A percentile compares a stretch with the other conserved stretches of the same genome.
Evolutionary conservation across 1,140 invertebrate genomes (phyloP).

Genomic region (Aphidius ervi): DNA sequence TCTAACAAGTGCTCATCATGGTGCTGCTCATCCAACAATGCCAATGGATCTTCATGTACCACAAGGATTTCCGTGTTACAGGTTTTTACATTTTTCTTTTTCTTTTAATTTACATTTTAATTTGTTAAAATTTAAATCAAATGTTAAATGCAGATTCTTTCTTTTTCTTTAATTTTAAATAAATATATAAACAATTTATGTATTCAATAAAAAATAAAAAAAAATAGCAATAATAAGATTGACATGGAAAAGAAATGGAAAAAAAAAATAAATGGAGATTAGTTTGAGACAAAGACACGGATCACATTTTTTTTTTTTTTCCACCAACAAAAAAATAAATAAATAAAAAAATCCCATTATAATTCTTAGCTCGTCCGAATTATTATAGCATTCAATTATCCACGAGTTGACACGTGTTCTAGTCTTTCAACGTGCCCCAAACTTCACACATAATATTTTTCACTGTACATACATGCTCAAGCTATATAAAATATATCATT

Average conservation of each 20-base stretch:
- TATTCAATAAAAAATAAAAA: neutral
- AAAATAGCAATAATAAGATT: neutral
- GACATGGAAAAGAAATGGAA: neutral
- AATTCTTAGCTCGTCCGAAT: constrained; percentile 43
- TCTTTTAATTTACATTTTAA: neutral
- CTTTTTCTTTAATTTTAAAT: neutral
- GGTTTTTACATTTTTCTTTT: constrained; percentile 51
- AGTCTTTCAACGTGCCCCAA: constrained; percentile 10
- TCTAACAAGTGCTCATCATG: constrained; percentile 55
- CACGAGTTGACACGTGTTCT: constrained; percentile 25
- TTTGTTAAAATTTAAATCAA: neutral
- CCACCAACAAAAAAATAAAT: constrained; percentile 14
- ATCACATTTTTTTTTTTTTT: too few species aligned
- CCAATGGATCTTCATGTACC: constrained; percentile 83
- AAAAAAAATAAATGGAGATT: neutral
- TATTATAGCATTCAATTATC: constrained; percentile 51
- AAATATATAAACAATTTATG: neutral
- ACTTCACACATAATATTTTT: neutral
- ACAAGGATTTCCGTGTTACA: constrained; percentile 82
- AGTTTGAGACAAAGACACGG: constrained; percentile 10
- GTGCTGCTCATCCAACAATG: constrained; percentile 55
- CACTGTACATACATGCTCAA: too few species aligned
- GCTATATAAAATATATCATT: too few species aligned
- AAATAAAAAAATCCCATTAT: constrained; percentile 40
- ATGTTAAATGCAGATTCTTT: too few species aligned